Evolutionary conservation across 2,797 vertebrate genomes (phyloP).

Genomic region (Vultur gryphus): DNA sequence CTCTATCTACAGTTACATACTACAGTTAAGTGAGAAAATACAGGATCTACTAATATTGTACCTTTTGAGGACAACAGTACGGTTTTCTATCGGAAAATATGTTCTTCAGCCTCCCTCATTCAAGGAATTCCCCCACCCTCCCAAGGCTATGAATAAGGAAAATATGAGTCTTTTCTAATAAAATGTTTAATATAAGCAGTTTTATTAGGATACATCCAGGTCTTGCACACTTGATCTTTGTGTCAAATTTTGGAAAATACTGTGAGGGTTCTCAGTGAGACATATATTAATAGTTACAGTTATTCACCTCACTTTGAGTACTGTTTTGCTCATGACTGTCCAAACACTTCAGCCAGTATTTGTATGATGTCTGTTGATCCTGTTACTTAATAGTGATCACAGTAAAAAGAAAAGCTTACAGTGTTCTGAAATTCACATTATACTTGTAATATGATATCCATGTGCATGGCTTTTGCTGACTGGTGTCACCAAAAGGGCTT

Average conservation of each 20-base stretch:
- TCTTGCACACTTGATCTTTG: neutral
- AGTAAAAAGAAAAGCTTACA: neutral
- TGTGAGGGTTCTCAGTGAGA: neutral
- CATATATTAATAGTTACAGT: neutral
- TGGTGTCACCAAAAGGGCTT: neutral
- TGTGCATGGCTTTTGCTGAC: neutral
- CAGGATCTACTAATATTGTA: neutral
- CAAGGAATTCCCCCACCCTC: rapidly evolving
- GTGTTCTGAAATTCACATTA: neutral
- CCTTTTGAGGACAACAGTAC: neutral
- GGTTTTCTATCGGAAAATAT: neutral
- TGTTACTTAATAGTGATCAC: neutral
- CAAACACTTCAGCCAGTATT: neutral
- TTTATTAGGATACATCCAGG: neutral
- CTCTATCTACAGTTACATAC: neutral
- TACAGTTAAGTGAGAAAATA: neutral
- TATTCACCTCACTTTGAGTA: neutral
- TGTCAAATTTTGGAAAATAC: neutral
- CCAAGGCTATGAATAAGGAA: neutral
- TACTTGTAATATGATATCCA: neutral
- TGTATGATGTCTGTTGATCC: neutral
- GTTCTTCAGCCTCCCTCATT: neutral
- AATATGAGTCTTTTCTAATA: neutral
- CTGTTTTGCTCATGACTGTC: neutral
- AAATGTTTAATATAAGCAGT: neutral